Base-by-base conservation (phyloP, 1,140 invertebrate genomes). In the Reticulitermes speratus region DNA sequence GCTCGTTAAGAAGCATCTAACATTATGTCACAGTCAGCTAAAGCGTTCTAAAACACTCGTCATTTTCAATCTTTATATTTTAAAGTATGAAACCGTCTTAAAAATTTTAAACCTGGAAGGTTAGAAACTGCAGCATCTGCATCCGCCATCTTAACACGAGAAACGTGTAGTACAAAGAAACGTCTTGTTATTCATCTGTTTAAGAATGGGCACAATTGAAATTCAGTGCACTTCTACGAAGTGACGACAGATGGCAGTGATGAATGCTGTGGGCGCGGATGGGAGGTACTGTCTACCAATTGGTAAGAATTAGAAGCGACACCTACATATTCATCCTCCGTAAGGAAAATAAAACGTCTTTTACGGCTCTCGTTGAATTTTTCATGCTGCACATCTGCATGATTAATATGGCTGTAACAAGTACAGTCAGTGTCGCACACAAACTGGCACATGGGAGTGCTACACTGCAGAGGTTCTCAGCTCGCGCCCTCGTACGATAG, bases 171-270 rank as follows among this genome's bases (percentile, higher is more conserved):
- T 65, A n/a, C 59, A 65, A 65, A 65, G 59, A 65, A 65, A 65
- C 12, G 59, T 19, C 45, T 19, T n/a, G 25, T 65, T 65, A 65
- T 65, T 65, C 3, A 75, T 38, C 65, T 16, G 6, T 6, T 30
- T 75, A 75, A 30, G 65, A 75, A 11, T 75, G 25, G 25, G n/a
- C 25, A 30, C 65, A 75, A 75, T 75, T 75, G 65, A 75, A 75
- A 75, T 30, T 75, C 65, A 75, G 65, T 75, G 25, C 65, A 30
- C n/a, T 75, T 75, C 65, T 75, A n/a, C n/a, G 65, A 75, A 75
- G 65, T 75, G 65, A 75, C 65, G 65, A 75, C n/a, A 75, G 65
- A 75, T 75, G 65, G 65, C 65, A 75, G 65, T 75, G 65, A 75
- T 30, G 65, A 11, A 30, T n/a, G 65, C 25, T 6, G n/a, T 9